phyloP scores from a whole-genome alignment of 2,797 vertebrate genomes.

The Calcarius lapponicus region DNA sequence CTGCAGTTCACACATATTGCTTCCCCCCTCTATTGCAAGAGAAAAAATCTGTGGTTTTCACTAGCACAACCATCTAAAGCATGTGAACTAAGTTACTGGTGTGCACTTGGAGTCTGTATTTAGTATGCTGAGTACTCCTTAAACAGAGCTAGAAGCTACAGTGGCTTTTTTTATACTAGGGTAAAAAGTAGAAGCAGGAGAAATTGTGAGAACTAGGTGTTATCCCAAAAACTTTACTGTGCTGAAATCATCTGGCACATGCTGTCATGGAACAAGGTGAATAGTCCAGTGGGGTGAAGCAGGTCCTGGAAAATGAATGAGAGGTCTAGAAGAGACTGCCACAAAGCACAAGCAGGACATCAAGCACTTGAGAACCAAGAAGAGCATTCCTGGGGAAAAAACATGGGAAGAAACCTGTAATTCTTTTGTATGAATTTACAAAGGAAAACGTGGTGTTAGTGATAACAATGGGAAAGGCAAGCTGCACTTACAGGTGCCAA shows the following conservation, averaged over 20 bases:
- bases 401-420: not conserved
- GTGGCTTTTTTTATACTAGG: not conserved
- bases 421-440: not conserved
- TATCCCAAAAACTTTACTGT: not conserved
- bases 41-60: not conserved
- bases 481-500: not conserved
- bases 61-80: not conserved
- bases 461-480: not conserved
- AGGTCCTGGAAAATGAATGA: not conserved
- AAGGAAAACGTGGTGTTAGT: not conserved
- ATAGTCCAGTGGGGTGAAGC: not conserved
- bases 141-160: not conserved
- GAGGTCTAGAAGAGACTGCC: not conserved
- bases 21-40: not conserved
- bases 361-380: not conserved
- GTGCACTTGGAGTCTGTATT: not conserved
- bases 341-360: not conserved
- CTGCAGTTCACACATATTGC: not conserved
- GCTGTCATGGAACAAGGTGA: not conserved
- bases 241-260: accelerated
- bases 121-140: not conserved
- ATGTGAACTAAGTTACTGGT: not conserved
- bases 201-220: not conserved
- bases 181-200: not conserved
- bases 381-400: not conserved